Percentiles rank a stretch among this genome's conserved stretches.
phyloP scores from a whole-genome alignment of 2,113 vertebrate genomes.

The Triplophysa siluroides region DNA sequence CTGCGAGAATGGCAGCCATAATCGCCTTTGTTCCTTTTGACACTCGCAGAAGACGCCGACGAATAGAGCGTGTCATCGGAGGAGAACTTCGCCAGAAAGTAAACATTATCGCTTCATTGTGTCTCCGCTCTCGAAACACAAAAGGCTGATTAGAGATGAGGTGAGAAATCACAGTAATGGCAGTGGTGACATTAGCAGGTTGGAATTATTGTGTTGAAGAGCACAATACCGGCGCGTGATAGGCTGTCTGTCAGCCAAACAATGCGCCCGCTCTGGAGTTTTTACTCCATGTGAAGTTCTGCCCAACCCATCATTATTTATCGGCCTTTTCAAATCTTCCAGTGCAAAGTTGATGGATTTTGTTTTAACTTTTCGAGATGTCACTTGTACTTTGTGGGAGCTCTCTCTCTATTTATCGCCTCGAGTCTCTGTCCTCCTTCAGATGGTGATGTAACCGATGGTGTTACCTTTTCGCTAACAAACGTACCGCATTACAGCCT shows the following conservation, averaged over 20 bases:
- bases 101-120: conserved; percentile 77
- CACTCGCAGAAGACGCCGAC: conserved; percentile 69
- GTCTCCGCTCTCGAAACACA: conserved; percentile 65
- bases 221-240: conserved; percentile 63
- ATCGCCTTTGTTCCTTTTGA: conserved; percentile 72
- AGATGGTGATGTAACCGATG: too few species aligned
- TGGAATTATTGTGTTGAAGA: conserved; percentile 72
- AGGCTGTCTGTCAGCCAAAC: conserved; percentile 74
- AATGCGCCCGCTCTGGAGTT: conserved; percentile 71
- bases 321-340: conserved; percentile 51
- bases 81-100: conserved; percentile 66
- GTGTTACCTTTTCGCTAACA: too few species aligned
- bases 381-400: conserved; percentile 16
- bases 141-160: conserved; percentile 76
- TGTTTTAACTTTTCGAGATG: conserved; percentile 53
- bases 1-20: conserved; percentile 73
- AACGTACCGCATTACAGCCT: too few species aligned
- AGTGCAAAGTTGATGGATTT: conserved; percentile 48
- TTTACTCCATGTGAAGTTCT: conserved; percentile 58
- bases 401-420: neutral
- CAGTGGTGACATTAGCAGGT: conserved; percentile 75
- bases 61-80: conserved; percentile 60
- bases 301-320: conserved; percentile 50
- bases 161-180: conserved; percentile 65
- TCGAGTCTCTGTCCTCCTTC: conserved; percentile 8